These are phyloP conservation scores for Macropus fuliginosus DNA, from an alignment of 2,797 vertebrate genomes.

Conservation along the genomic window DNA sequence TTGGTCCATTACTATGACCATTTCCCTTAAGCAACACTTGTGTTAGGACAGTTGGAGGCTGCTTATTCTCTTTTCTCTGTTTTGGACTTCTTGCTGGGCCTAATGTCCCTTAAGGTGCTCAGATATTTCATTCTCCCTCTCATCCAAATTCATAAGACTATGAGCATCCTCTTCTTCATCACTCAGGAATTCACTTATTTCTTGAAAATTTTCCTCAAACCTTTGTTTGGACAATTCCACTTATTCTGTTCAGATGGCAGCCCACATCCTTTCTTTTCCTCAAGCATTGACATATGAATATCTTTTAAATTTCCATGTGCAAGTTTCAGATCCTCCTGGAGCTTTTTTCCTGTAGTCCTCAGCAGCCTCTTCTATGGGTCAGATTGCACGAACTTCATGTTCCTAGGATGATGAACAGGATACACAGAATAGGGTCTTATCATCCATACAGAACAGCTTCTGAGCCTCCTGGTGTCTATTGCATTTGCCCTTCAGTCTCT, in stretches of 20 bases:
- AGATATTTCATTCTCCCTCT: not conserved
- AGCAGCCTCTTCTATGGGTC: not conserved
- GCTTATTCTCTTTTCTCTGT: not conserved
- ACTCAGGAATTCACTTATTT: slow-evolving; percentile 1
- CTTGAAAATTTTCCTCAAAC: not conserved
- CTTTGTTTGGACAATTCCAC: not conserved
- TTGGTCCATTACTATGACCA: not conserved
- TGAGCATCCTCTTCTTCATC: not conserved
- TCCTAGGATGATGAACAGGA: not conserved
- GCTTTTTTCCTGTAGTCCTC: not conserved
- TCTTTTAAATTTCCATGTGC: not conserved
- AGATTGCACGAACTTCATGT: not conserved
- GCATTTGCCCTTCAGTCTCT: not conserved
- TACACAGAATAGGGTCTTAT: not conserved
- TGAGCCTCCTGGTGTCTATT: not conserved
- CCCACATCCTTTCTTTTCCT: not conserved
- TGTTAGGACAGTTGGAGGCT: not conserved
- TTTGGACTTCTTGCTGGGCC: not conserved
- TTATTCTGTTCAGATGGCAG: not conserved
- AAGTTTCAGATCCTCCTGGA: not conserved
- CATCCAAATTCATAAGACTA: not conserved
- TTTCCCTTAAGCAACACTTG: not conserved
- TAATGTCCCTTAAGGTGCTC: not conserved
- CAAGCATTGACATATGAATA: not conserved
- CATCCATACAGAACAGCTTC: not conserved